Conservation (phyloP, 2,113 vertebrate species). For the Pseudorhombus dupliciocellatus region DNA sequence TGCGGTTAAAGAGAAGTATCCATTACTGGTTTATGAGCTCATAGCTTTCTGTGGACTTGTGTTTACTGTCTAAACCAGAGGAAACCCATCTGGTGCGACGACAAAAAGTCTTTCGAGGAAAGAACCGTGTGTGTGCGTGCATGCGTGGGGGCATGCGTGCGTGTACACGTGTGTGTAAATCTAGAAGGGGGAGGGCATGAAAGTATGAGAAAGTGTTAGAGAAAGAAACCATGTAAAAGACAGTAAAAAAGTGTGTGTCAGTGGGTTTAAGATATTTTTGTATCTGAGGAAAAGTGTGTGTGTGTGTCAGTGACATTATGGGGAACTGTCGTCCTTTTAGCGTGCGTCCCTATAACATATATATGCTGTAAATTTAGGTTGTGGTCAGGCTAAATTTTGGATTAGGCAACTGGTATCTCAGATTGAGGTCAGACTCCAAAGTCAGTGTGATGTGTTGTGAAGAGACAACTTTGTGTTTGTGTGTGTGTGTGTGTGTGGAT, state of each 20-base stretch:
- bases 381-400: no score
- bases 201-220: constrained; percentile 25
- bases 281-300: not conserved
- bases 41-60: constrained; percentile 41
- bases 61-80: constrained; percentile 48
- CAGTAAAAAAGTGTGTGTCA: constrained; percentile 29
- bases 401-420: no score
- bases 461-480: not conserved
- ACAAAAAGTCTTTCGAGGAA: constrained; percentile 58
- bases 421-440: no score
- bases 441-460: no score
- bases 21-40: constrained; percentile 35
- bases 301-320: not conserved
- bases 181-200: constrained; percentile 11
- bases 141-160: not conserved
- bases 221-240: constrained; percentile 37
- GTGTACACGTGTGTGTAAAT: constrained; percentile 7
- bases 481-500: constrained; percentile 2
- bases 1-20: constrained; percentile 30
- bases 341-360: no score
- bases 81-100: constrained; percentile 33
- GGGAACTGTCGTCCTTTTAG: no score
- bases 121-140: constrained; percentile 3
- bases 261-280: constrained; percentile 18
- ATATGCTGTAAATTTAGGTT: no score